phyloP scores from a whole-genome alignment of 2,113 vertebrate species.

The Baryphthengus martii region DNA sequence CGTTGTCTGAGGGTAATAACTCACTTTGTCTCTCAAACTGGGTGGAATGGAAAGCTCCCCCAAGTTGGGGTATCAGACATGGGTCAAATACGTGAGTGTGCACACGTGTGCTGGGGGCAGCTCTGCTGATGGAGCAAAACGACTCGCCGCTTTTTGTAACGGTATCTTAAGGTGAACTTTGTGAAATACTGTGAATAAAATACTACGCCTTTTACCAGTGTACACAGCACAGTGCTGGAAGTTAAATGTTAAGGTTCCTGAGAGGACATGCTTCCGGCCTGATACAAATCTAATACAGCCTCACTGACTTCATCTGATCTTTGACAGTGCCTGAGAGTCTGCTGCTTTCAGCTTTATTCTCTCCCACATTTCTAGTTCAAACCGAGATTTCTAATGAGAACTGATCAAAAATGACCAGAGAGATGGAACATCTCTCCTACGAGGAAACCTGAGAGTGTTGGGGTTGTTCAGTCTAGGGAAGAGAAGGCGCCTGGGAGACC shows the following conservation, averaged over 20 bases:
- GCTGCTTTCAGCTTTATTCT: neutral
- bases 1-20: neutral
- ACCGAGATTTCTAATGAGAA: neutral
- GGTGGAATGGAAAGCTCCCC: neutral
- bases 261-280: neutral
- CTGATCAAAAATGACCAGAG: neutral
- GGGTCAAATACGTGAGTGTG: accelerated
- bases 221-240: neutral
- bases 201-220: neutral
- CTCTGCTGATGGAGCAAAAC: neutral
- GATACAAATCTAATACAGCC: neutral
- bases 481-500: neutral
- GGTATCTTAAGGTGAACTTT: neutral
- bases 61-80: neutral
- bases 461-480: neutral
- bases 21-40: neutral
- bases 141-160: neutral
- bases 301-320: neutral
- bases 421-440: neutral
- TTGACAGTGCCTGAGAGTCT: neutral
- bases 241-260: neutral
- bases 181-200: neutral
- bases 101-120: neutral
- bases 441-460: neutral
- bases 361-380: neutral